Conservation (phyloP, 2,888 invertebrate species). For the Napeogenes inachia region DNA sequence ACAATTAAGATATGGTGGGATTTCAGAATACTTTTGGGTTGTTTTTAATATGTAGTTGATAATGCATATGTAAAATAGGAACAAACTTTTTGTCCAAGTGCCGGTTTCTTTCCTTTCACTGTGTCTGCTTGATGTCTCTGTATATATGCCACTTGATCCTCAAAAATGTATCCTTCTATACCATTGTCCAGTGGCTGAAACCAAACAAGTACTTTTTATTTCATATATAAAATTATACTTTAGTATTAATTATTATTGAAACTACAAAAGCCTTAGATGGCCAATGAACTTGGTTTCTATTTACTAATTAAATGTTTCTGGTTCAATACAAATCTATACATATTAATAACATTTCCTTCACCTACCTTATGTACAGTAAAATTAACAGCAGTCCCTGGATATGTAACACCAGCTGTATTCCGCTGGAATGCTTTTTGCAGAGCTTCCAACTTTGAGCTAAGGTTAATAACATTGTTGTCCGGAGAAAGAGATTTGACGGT, state of each 20-base stretch:
- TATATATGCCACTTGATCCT: conserved; percentile 68
- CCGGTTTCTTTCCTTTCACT: conserved; percentile 59
- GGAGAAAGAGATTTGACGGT: conserved; percentile 66
- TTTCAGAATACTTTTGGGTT: neutral
- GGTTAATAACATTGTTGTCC: conserved; percentile 67
- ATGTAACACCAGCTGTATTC: conserved; percentile 35
- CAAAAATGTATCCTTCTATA: conserved; percentile 72
- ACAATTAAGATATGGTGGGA: no score
- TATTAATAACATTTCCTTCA: no score
- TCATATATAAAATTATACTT: no score
- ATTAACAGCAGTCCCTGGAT: conserved; percentile 74
- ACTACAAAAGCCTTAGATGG: no score
- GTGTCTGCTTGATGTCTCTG: conserved; percentile 71
- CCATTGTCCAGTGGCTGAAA: conserved; percentile 70
- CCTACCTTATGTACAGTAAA: conserved; percentile 74
- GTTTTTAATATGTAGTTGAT: no score
- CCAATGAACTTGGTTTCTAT: no score
- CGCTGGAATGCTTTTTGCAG: conserved; percentile 47
- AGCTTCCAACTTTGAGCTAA: conserved; percentile 48
- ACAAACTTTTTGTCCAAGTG: conserved; percentile 65
- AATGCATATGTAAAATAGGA: neutral
- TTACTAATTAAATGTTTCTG: no score
- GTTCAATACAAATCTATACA: no score
- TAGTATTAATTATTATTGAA: no score
- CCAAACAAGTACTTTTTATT: no score